Evolutionary conservation across 2,888 invertebrate species (phyloP), one percentile per base, ranked within the genome.

Genomic region (Pantelozetes paolii): DNA sequence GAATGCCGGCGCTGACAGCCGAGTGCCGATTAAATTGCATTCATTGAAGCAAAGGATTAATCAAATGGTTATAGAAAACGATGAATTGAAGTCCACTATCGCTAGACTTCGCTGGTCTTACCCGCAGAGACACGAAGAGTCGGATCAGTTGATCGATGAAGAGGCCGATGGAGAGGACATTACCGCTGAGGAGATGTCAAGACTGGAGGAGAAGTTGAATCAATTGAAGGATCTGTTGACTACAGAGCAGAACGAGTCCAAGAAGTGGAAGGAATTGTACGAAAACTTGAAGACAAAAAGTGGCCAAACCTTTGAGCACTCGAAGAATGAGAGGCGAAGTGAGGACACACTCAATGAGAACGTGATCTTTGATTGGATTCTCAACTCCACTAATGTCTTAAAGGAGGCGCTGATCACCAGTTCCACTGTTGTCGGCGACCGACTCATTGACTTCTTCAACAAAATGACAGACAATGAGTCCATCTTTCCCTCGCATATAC

Each of bases 21-120:
- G n/a, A 6, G 3, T 36, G 18, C 36, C 64, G 11, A 30, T 36
- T n/a, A 64, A 64, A 72, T 59, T 75, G 18, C 74, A 77, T 48
- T 30, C 70, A 9, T 57, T 78, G n/a, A 72, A 74, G 18, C 72
- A 77, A 50, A 73, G 75, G 40, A 76, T 78, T 20, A 78, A 78
- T 73, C 76, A 78, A 57, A 64, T 78, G 40, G 45, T 75, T 45
- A 32, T 71, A 0, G 78, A 78, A 71, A 78, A 78, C 59, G 74
- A 76, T 42, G 78, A 78, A n/a, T 69, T 78, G 32, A 72, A 75
- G 20, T 69, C 73, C 5, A 77, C 75, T 40, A 76, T 78, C 18
- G 78, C 77, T 23, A 36, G 72, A 36, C 72, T 78, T 40, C 77
- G 77, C 0, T 78, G 77, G 59, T 28, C 70, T 50, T 23, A 50